Evolutionary conservation across 2,888 invertebrate genomes (phyloP).

Genomic region (Copidosoma aretas): DNA sequence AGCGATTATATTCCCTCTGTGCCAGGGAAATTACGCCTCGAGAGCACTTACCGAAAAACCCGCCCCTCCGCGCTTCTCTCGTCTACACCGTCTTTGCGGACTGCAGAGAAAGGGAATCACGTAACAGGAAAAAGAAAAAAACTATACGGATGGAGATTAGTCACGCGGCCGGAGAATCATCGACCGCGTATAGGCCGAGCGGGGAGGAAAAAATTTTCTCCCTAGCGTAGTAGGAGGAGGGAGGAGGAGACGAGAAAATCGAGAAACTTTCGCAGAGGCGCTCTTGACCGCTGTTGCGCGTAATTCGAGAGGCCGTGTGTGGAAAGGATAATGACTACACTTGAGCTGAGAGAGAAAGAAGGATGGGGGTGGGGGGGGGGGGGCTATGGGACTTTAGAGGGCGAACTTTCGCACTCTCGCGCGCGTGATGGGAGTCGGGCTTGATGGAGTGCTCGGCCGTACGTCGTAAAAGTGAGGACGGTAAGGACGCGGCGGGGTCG

Average conservation of each 20-base stretch:
- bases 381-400: not conserved
- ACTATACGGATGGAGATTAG: not conserved
- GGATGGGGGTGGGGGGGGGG: not conserved
- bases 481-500: not conserved
- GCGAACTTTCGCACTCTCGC: not conserved
- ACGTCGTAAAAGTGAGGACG: not conserved
- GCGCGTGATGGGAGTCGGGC: not conserved
- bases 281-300: too few relatives aligned
- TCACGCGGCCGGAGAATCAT: not conserved
- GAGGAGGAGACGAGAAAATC: not conserved
- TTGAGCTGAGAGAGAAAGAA: not conserved
- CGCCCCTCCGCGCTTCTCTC: not conserved
- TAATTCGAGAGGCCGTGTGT: not conserved
- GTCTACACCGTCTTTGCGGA: not conserved
- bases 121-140: not conserved
- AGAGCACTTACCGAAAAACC: not conserved
- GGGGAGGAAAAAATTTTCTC: not conserved
- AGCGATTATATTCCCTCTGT: not conserved
- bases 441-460: not conserved
- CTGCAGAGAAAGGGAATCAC: not conserved
- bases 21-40: not conserved
- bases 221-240: not conserved
- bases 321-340: not conserved
- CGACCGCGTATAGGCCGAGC: not conserved
- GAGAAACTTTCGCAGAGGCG: slow-evolving; percentile 1